These are phyloP conservation scores for Cancer borealis DNA, from an alignment of 2,888 invertebrate genomes.

Conservation along the genomic window DNA sequence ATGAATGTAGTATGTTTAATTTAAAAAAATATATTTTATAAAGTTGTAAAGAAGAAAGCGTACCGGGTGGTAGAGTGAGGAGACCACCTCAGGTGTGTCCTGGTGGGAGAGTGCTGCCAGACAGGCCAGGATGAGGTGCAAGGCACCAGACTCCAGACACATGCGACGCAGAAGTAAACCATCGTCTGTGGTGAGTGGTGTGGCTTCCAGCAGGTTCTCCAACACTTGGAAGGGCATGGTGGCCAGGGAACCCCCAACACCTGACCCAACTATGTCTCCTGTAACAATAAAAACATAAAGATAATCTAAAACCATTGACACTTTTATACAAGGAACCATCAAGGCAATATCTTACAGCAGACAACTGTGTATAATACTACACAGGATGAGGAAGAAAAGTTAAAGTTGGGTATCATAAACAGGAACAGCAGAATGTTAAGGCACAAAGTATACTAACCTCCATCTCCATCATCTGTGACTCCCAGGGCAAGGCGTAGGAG, in stretches of 20 bases:
- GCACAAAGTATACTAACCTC: slow-evolving; percentile 83
- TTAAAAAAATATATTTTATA: too few species aligned
- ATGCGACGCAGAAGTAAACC: slow-evolving; percentile 88
- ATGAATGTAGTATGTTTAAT: too few species aligned
- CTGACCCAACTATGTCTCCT: slow-evolving; percentile 87
- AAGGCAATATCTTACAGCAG: neutral
- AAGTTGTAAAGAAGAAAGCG: neutral
- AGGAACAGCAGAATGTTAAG: neutral
- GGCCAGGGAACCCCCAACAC: slow-evolving; percentile 86
- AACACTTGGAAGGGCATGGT: slow-evolving; percentile 88
- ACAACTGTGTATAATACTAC: neutral
- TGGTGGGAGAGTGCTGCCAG: slow-evolving; percentile 90
- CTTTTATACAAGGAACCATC: neutral
- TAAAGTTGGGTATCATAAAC: neutral
- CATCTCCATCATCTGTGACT: slow-evolving; percentile 94
- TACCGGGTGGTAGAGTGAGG: slow-evolving; percentile 74
- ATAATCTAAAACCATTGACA: neutral
- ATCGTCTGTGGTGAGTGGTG: slow-evolving; percentile 88
- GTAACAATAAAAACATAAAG: slow-evolving; percentile 78
- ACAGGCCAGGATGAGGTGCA: slow-evolving; percentile 91
- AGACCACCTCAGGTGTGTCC: slow-evolving; percentile 74
- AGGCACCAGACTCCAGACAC: slow-evolving; percentile 91
- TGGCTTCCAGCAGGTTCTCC: slow-evolving; percentile 88
- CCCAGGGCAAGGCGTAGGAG: slow-evolving; percentile 92
- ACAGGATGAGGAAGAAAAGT: neutral